Conservation (phyloP, 2,797 vertebrate species). For the Serranus cabrilla region DNA sequence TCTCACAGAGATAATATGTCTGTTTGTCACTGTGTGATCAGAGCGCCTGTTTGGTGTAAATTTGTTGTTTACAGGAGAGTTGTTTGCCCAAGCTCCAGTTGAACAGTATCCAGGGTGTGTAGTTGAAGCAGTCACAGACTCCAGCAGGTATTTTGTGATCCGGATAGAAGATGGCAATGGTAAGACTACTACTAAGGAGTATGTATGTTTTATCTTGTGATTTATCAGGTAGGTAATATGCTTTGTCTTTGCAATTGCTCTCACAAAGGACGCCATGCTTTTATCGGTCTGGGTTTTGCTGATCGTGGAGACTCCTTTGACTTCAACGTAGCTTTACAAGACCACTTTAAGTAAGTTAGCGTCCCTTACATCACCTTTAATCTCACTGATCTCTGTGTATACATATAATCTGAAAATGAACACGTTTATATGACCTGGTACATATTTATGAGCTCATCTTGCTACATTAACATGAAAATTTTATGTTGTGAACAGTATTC, state of each 20-base stretch:
- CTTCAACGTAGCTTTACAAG: constrained; percentile 97
- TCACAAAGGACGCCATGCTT: constrained; percentile 92
- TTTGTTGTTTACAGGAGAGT: constrained; percentile 87
- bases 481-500: background rate
- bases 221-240: background rate
- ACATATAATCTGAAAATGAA: background rate
- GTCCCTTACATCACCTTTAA: background rate
- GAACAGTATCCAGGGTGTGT: constrained; percentile 93
- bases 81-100: constrained; percentile 95
- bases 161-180: constrained; percentile 93
- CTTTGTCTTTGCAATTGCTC: background rate
- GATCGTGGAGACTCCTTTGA: constrained; percentile 99
- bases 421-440: background rate
- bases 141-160: constrained; percentile 96
- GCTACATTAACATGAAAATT: background rate
- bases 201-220: background rate
- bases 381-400: background rate
- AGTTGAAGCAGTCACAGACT: constrained; percentile 93
- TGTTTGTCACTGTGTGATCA: constrained; percentile 1
- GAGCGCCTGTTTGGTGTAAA: constrained; percentile 18
- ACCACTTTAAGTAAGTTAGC: constrained; percentile 96
- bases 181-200: constrained; percentile 59
- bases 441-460: background rate
- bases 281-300: constrained; percentile 95
- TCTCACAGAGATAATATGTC: background rate